A percentile compares a stretch with the other conserved stretches of the same genome.
Evolutionary conservation across 1,140 invertebrate genomes (phyloP).

Genomic region (Luehdorfia chinensis): DNA sequence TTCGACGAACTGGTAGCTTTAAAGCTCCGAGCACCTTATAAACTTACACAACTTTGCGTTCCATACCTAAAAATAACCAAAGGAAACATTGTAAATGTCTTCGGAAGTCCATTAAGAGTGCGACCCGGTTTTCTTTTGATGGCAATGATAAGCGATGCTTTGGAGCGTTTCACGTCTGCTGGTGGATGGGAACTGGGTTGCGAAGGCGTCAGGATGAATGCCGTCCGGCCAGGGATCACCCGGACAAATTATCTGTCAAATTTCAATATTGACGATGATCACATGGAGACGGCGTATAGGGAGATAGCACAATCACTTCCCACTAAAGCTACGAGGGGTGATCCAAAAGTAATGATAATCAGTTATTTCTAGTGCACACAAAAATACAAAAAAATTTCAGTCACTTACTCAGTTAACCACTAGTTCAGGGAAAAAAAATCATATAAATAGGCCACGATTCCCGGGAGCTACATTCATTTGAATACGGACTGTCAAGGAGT

Average conservation of each 20-base stretch:
- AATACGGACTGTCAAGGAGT: no score
- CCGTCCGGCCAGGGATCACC: constrained; percentile 81
- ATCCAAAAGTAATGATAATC: no score
- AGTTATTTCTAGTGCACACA: no score
- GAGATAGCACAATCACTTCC: constrained; percentile 88
- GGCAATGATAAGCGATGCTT: constrained; percentile 76
- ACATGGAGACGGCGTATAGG: constrained; percentile 82
- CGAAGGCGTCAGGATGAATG: constrained; percentile 81
- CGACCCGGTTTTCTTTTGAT: constrained; percentile 81
- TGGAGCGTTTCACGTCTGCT: constrained; percentile 84
- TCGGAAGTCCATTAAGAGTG: constrained; percentile 82
- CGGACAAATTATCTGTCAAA: constrained; percentile 81
- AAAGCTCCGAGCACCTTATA: constrained; percentile 43
- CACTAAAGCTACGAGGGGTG: no score
- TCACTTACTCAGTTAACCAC: no score
- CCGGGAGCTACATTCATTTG: no score
- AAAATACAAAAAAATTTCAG: no score
- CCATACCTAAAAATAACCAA: constrained; percentile 61
- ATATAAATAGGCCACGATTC: no score
- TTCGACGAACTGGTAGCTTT: constrained; percentile 44
- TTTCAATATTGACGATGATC: constrained; percentile 79
- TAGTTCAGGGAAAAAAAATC: no score
- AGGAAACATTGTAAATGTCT: constrained; percentile 88
- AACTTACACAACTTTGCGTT: constrained; percentile 36
- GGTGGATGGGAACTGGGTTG: constrained; percentile 76